Base-by-base conservation (phyloP, 92 coral and sea anemone species). In the Scolanthus callimorphus region DNA sequence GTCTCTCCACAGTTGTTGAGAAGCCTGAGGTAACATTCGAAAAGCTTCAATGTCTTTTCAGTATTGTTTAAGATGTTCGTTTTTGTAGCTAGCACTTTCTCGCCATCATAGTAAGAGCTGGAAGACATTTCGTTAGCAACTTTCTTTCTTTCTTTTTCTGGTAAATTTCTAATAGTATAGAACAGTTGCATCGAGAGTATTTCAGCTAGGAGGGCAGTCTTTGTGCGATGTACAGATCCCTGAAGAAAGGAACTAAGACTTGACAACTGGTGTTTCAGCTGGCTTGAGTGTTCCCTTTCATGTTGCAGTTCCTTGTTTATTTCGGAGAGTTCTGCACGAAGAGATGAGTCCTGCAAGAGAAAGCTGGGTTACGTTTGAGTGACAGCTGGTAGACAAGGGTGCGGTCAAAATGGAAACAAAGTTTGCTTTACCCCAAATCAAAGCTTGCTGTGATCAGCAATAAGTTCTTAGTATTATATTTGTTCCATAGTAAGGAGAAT, bases 171-270 rank as follows among this genome's bases (percentile, higher is more conserved):
- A 13, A 91, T 22, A 10, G 92, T 73, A 62, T 89, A 84, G 65
- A 76, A 91, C 1, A 91, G 69, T 29, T 91, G 97, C 97, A 84
- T 88, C 0, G 97, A 88, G 38, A 89, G 59, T 17, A 91, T 56
- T 23, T 91, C 97, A 23, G 86, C 71, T 13, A 91, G 73, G 10
- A 91, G 50, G 6, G 81, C 69, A 55, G 77, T 62, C 46, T 78
- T 80, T 21, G 92, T 70, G 39, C 88, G 79, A 29, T 70, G 65
- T 23, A 62, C 68, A 25, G 63, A 82, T 39, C 74, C 83, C 11
- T 81, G 55, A 2, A 78, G 63, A 27, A 66, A 68, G 50, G 47
- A 31, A 39, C 59, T 69, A 25, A 74, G 60, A 2, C 73, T 59
- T 2, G 71, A 62, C 11, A 84, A 48, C 51, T 91, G 79, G 47